Evolutionary conservation across 1,140 invertebrate species (phyloP), one percentile per base, ranked within the genome.

Genomic region (Gonatopus flavifemur): DNA sequence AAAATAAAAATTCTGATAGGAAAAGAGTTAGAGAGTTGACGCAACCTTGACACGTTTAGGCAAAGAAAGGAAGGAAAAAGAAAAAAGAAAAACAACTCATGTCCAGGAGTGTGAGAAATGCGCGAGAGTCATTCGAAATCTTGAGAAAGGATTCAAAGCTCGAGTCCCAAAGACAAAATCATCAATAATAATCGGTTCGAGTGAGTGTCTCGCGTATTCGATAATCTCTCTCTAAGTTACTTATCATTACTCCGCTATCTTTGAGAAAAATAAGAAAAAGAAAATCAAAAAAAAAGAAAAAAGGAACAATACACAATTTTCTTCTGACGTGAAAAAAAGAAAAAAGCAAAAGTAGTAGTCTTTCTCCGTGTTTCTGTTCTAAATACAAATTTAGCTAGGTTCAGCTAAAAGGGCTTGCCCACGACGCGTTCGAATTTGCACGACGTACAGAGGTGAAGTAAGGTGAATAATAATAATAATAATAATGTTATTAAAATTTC

Each of bases 321-420:
- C 39, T 50, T 54, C 38, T 49, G 37, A n/a, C n/a, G n/a, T n/a
- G n/a, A n/a, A n/a, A n/a, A n/a, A n/a, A n/a, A n/a, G n/a, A n/a
- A n/a, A n/a, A n/a, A n/a, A n/a, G n/a, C 25, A 36, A 50, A 48
- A 43, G 43, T 40, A 54, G 13, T 54, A 54, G 47, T 43, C 30
- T 39, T 55, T 55, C 30, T 37, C 43, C 36, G 35, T 51, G 40
- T 51, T 41, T 40, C 22, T 36, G 43, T 52, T 51, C 40, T 50
- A 44, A 44, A 55, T 18, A 28, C 52, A 51, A 48, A 55, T 51
- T n/a, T 55, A 55, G 48, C 48, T 55, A 55, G 47, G 48, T 55
- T n/a, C 37, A 36, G 52, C 48, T 55, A 55, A 55, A n/a, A n/a
- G n/a, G n/a, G n/a, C n/a, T n/a, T n/a, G n/a, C n/a, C n/a, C n/a